Evolutionary conservation across 2,113 vertebrate genomes (phyloP), one percentile per base, ranked within the genome.

Genomic region (Tylochromis polylepis): DNA sequence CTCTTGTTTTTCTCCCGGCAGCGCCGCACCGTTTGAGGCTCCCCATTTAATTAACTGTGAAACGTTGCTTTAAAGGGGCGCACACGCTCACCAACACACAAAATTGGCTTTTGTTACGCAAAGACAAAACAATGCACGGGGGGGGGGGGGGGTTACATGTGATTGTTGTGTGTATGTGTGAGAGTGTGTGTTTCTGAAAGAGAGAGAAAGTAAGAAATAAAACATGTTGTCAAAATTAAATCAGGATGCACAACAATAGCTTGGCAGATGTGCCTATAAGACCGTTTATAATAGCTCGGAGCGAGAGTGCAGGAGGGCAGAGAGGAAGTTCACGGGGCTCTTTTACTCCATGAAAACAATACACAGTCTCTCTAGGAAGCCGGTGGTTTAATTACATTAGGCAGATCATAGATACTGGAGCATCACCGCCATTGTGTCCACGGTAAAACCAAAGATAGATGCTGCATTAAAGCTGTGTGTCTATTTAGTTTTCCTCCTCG

Each of bases 11-110:
- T 89, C 89, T 82, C 70, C 51, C 57, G 83, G 87, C 84, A 83
- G 88, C 62, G 88, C 86, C 84, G 83, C 65, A 65, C 77, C 9
- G 3, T 87, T 87, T 86, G 83, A 90, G 84, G 88, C 83, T 59
- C 82, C 49, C 82, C 62, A 82, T 93, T 94, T 95, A 95, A 95
- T 96, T 95, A 95, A 92, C 87, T 91, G 75, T 87, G 88, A 87
- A 88, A 91, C 85, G 43, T 65, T 53, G 87, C 82, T 90, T 91
- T 89, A 81, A 86, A 85, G 90, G 83, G 90, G 43, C 72, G 67
- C 82, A 34, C 84, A 18, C 78, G 15, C 60, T 18, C 7, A 24
- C 59, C 31, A 34, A 56, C 60, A 51, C 80, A 82, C 79, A 65
- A 55, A 83, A 85, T 81, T 14, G 15, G 58, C 91, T 93, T 91